A percentile compares a stretch with the other conserved stretches of the same genome.
These are phyloP conservation scores for Bombyx huttoni DNA, from an alignment of 2,888 invertebrate species.

Conservation along the genomic window DNA sequence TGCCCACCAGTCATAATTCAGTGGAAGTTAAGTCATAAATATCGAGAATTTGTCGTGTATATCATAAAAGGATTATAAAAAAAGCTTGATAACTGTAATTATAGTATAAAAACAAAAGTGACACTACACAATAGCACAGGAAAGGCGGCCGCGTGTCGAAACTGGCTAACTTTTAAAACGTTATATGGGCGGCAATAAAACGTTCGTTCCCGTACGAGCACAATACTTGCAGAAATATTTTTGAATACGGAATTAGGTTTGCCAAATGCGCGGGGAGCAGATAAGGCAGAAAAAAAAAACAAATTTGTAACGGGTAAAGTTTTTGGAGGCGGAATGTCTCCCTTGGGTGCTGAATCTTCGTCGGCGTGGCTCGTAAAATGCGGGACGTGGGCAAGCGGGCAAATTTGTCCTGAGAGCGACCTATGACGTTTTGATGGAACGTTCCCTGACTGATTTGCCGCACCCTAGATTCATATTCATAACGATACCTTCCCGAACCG, in stretches of 20 bases:
- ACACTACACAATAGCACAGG: conserved; percentile 28
- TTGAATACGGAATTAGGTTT: conserved; percentile 73
- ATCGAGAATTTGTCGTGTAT: conserved; percentile 10
- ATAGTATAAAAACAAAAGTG: conserved; percentile 43
- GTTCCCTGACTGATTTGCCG: conserved; percentile 61
- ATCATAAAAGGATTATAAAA: conserved; percentile 32
- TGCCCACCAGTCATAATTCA: not conserved
- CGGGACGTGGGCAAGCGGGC: conserved; percentile 70
- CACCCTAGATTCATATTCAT: conserved; percentile 68
- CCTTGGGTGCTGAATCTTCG: conserved; percentile 72
- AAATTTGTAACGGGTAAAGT: conserved; percentile 74
- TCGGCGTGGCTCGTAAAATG: conserved; percentile 69
- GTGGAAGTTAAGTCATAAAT: conserved; percentile 4
- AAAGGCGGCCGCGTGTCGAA: conserved; percentile 46
- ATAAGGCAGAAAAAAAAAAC: conserved; percentile 71
- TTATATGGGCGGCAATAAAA: conserved; percentile 70
- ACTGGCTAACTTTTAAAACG: conserved; percentile 70
- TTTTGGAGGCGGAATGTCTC: conserved; percentile 71
- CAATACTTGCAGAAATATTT: conserved; percentile 73
- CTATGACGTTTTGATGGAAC: conserved; percentile 73
- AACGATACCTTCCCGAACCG: conserved; percentile 49
- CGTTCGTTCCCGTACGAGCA: conserved; percentile 64
- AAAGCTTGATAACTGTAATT: conserved; percentile 56
- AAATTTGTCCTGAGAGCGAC: conserved; percentile 70
- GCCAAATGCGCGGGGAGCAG: conserved; percentile 70